These are phyloP conservation scores for Notodonta dromedarius DNA, from an alignment of 2,888 invertebrate species.

Conservation along the genomic window DNA sequence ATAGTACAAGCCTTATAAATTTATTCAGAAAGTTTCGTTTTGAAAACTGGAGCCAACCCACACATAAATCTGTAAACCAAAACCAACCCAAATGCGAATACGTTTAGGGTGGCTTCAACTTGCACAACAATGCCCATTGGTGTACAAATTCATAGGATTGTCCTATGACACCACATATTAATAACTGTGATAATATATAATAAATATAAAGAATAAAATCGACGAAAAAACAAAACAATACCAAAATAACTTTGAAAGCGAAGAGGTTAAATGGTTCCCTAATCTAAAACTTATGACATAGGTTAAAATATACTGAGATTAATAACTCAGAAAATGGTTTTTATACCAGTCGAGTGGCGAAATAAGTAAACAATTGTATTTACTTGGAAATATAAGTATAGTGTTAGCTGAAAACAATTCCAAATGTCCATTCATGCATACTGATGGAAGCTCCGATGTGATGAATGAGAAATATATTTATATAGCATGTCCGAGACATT, in stretches of 20 bases:
- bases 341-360: constrained; percentile 20
- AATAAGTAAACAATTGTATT: constrained; percentile 28
- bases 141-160: too few relatives aligned
- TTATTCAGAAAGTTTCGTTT: too few relatives aligned
- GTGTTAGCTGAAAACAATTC: constrained; percentile 26
- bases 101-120: too few relatives aligned
- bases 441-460: constrained; percentile 43
- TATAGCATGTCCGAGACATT: constrained; percentile 29
- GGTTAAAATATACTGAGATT: neutral
- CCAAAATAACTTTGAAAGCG: constrained; percentile 1
- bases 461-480: constrained; percentile 23
- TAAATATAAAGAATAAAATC: too few relatives aligned
- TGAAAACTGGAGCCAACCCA: too few relatives aligned
- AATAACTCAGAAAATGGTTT: neutral
- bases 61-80: too few relatives aligned
- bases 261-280: neutral
- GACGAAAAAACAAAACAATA: neutral
- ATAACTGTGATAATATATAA: too few relatives aligned
- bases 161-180: too few relatives aligned
- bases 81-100: too few relatives aligned
- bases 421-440: constrained; percentile 45
- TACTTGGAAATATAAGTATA: constrained; percentile 26
- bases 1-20: too few relatives aligned
- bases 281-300: neutral
- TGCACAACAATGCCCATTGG: too few relatives aligned